Base-by-base conservation (phyloP, 2,888 invertebrate species). In the Dryocosmus kuriphilus region DNA sequence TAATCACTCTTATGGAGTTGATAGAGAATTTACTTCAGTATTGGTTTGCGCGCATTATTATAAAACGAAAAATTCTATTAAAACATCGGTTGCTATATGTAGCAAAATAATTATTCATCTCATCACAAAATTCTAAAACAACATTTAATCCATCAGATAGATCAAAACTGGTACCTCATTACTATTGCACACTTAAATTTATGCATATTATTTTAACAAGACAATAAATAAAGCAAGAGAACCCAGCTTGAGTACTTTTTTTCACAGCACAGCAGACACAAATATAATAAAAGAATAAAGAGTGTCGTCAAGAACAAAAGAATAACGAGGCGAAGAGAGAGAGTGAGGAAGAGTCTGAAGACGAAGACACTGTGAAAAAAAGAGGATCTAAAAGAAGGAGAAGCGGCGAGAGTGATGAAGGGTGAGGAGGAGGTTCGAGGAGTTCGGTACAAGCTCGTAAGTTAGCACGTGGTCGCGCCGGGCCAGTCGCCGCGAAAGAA, bases 391-490 rank as follows among this genome's bases (percentile, higher is more conserved):
- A 65, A 78, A 75, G 81, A 85, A 77, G 79, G 81, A 85, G 80
- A 83, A 84, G 83, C 85, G 82, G 77, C 79, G 81, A 82, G 80
- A 79, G 77, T 30, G 74, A 75, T 77, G 73, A 77, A 80, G 67
- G 41, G 76, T 65, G 73, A 77, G 75, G 81, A 77, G 80, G 78
- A 77, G 77, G 80, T 78, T 80, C 75, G 80, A 82, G 77, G 79
- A 80, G 77, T 82, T 82, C 84, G 84, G 86, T 85, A 86, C 85
- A 85, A 83, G 88, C 88, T 90, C 89, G 89, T 90, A 90, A 90
- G 90, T 90, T 90, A 90, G 89, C 90, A 90, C 90, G 90, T 90
- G 90, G 89, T 90, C 86, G 79, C 75, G 77, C 76, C 75, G 65
- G 81, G 77, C 65, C 79, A 78, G 76, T 81, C 83, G 84, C 85